Evolutionary conservation across 1,140 invertebrate species (phyloP), one percentile per base, ranked within the genome.

Genomic region (Listronotus oregonensis): DNA sequence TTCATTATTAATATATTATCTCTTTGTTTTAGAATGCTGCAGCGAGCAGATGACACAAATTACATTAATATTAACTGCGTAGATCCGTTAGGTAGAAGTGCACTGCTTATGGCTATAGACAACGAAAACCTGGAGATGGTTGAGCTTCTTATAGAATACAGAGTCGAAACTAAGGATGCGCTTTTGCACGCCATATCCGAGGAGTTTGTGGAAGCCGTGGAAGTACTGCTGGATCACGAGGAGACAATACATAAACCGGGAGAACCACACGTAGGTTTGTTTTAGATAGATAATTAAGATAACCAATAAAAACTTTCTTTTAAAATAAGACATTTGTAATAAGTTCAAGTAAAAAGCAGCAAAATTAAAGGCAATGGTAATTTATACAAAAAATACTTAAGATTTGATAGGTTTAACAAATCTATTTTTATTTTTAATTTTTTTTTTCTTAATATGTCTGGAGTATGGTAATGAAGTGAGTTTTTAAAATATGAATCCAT

Each of bases 91-190:
- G 97, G 94, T 39, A 83, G 94, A 69, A 92, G 91, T 50, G 95
- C 94, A 0, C 85, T 97, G 8, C 85, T 96, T 49, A 96, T 96
- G 92, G 95, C 96, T 63, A 99, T 99, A 69, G 96, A 99, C 83
- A 98, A 98, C 83, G 97, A 99, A 84, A 99, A 99, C 81, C 85
- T 98, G 65, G 96, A 99, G 82, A 98, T 99, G 96, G 94, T 99
- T 9, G 95, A 98, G 75, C 82, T 98, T 58, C 84, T 99, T 66
- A 90, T 99, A 61, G 90, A 93, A 78, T 87, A 90, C 77, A 87
- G 90, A 73, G 90, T 93, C 37, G 82, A 96, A 79, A 97, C 94
- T 0, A 92, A 94, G 73, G 95, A 99, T 80, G 95, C 96, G 0
- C 85, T 98, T 11, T 84, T 98, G 54, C 96, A 98, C 77, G 96